Evolutionary conservation across 2,113 vertebrate genomes (phyloP).

Genomic region (Heterocephalus glaber): DNA sequence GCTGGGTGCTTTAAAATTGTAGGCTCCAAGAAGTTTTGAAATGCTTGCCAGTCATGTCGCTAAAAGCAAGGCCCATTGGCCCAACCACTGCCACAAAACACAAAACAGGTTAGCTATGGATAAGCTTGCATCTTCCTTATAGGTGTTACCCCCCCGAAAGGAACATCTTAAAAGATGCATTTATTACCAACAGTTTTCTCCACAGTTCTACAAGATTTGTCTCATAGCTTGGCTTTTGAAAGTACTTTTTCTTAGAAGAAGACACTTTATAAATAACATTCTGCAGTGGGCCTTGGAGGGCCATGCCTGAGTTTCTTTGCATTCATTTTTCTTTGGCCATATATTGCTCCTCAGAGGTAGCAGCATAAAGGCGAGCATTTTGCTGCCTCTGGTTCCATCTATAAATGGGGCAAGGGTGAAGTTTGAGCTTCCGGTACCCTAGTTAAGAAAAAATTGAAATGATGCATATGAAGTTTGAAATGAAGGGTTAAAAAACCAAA

Average conservation of each 20-base stretch:
- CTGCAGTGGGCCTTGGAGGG: not conserved
- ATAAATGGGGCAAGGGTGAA: not conserved
- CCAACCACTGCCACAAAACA: not conserved
- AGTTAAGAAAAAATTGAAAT: not conserved
- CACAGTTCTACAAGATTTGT: not conserved
- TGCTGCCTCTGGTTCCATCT: not conserved
- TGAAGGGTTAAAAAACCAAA: not conserved
- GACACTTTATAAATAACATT: not conserved
- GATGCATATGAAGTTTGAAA: not conserved
- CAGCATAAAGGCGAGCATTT: fast-evolving
- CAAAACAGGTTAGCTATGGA: not conserved
- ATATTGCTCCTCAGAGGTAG: not conserved
- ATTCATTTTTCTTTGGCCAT: not conserved
- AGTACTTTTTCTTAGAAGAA: not conserved
- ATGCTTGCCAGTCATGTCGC: not conserved
- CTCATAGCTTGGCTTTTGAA: not conserved
- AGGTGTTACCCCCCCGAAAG: not conserved
- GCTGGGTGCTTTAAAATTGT: not conserved
- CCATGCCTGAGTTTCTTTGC: not conserved
- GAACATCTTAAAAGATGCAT: not conserved
- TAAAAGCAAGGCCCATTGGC: not conserved
- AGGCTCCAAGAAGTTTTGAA: not conserved
- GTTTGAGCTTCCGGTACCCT: not conserved
- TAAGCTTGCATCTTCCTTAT: not conserved
- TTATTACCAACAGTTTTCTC: not conserved